These are phyloP conservation scores for Acropora tenuis DNA, from an alignment of 64 coral and sea anemone species.

Conservation along the genomic window DNA sequence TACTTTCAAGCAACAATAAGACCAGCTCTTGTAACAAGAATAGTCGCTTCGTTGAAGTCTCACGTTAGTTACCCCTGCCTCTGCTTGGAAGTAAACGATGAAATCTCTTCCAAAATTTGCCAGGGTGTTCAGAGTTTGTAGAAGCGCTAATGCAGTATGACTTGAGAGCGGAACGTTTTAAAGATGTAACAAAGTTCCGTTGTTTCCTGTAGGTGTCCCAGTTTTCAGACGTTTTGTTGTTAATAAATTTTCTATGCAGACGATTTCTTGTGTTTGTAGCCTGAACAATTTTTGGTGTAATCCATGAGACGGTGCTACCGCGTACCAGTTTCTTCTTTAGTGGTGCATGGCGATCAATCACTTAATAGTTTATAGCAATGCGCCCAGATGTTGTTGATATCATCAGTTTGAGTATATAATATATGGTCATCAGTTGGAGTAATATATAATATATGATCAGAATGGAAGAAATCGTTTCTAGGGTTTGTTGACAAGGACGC, in stretches of 20 bases:
- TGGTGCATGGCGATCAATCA: neutral
- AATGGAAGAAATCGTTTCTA: too few relatives aligned
- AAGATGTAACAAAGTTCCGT: neutral
- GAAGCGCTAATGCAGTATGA: neutral
- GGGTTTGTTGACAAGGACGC: too few relatives aligned
- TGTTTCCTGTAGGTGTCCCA: slow-evolving; percentile 8
- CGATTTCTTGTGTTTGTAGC: neutral
- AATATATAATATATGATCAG: too few relatives aligned
- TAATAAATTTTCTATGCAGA: neutral
- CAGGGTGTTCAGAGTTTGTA: slow-evolving; percentile 13
- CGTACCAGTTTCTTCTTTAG: neutral
- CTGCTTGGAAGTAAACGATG: neutral
- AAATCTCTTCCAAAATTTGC: slow-evolving; percentile 9
- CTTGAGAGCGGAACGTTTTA: neutral
- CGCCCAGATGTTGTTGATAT: slow-evolving; percentile 5
- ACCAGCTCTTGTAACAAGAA: too few relatives aligned
- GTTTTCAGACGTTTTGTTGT: neutral
- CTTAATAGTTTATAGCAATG: neutral
- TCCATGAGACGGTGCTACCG: neutral
- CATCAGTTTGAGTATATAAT: too few relatives aligned
- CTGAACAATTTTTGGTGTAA: neutral
- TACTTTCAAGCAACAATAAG: too few relatives aligned
- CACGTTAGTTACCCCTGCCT: neutral
- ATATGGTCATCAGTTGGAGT: too few relatives aligned
- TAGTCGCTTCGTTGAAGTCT: too few relatives aligned